Base-by-base conservation (phyloP, 2,113 vertebrate genomes). In the Psophia crepitans region DNA sequence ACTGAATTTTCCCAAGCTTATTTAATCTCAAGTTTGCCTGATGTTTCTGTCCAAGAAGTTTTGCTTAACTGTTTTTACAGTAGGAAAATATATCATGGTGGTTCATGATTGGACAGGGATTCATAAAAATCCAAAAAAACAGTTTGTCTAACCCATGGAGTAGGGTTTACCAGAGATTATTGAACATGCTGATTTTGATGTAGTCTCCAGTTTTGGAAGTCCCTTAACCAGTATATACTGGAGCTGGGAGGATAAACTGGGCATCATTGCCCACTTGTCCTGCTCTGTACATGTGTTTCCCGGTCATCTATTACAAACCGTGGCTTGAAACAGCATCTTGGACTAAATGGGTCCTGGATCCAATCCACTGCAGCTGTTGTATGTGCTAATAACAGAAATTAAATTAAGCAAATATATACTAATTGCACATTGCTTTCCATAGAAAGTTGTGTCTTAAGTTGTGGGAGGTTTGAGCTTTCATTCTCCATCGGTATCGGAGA, bases 1-100 rank as follows among this genome's bases (percentile, higher is more conserved):
- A 28, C 86, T 82, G 86, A 78, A n/a, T 96, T 96, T 96, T 96
- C 86, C 80, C 86, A 92, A 90, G 93, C 48, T 83, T 89, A 77
- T 78, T 95, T 96, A 90, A 90, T 93, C 73, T 91, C 57, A 44
- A 21, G 23, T 30, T 95, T 90, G 56, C 76, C 61, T 82, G 86
- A 75, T 91, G 37, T 89, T 87, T 95, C 92, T 87, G 39, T 91
- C 81, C 5, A 2, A 95, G 51, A 8, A 92, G 39, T 87, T 86
- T 69, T 87, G 51, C 80, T 81, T 78, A 81, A 90, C 73, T 93
- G 23, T 71, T 95, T 89, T 92, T 90, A 84, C 83, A 90, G 90
- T 90, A 87, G 90, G 80, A 89, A 89, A 71, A 92, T 84, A 75
- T 13, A 60, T 90, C 65, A 41, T 44, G 32, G 28, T 57, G 7